Evolutionary conservation across 1,140 invertebrate species (phyloP), one percentile per base, ranked within the genome.

Genomic region (Carposina sasakii): DNA sequence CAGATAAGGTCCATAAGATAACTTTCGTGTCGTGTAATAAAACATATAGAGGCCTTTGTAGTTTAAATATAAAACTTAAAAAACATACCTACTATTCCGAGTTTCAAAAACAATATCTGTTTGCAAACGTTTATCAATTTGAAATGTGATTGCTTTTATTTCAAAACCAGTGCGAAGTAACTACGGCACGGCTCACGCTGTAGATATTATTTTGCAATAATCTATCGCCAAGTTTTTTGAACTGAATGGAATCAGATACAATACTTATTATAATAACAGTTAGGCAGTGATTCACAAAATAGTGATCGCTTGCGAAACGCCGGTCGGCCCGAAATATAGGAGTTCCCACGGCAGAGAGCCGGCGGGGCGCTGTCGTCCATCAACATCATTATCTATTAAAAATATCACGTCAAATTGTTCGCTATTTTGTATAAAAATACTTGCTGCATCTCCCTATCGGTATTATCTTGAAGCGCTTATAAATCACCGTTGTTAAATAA

Each of bases 331-430:
- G 57, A 71, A 71, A 70, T 69, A 67, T 67, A 54, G n/a, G n/a
- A n/a, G 54, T 83, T 83, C 79, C 77, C 79, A 83, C 77, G 77
- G 63, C 36, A 2, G 1, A 54, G 57, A 46, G 37, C 17, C 58
- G 43, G 71, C 60, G 65, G 63, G 59, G 58, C 60, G 65, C 66
- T 73, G 73, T 76, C 76, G 73, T 79, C 63, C 73, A 76, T 79
- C 76, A 83, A 75, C 67, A 74, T 78, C 70, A 75, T 81, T 81
- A 81, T 81, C 77, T 81, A 78, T 78, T 78, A 84, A 84, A 83
- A 81, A 78, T 76, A 82, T 81, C 77, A 65, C 73, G 71, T 81
- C 76, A 83, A 76, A 78, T 78, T 81, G 70, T 81, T 77, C 70
- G 64, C 75, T 81, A 70, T 77, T 82, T 75, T 71, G 71, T 71